Base-by-base conservation (phyloP, 2,113 vertebrate genomes). In the Lamprologus sp. region DNA sequence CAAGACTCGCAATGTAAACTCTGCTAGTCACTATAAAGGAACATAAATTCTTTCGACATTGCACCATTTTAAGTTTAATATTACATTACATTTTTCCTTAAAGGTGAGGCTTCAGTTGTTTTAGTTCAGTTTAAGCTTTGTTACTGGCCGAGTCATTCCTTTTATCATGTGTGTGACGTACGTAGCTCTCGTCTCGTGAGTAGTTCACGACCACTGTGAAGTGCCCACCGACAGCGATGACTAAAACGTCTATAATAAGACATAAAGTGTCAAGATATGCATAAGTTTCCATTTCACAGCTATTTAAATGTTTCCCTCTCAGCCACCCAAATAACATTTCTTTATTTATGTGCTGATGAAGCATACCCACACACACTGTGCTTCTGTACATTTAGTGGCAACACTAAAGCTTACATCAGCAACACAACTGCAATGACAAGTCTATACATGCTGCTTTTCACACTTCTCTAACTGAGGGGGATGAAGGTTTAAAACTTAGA, bases 361-460 rank as follows among this genome's bases (percentile, higher is more conserved):
- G 82, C 63, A 77, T 4, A 81, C 26, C 10, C 37, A 35, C 54
- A 82, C 84, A 79, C 35, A 84, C 53, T 68, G 26, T 13, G 12
- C 37, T 42, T 80, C 63, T 87, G n/a, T 81, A 31, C 15, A 40
- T 89, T 82, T 87, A 70, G 58, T 82, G 55, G 65, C 33, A 90
- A 49, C 5, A 45, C 35, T 87, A 65, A 23, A 56, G 23, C 79
- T n/a, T n/a, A 80, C 83, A 85, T 90, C 87, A 93, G 89, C 82
- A 92, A 77, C 60, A 58, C 53, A 92, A 83, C 35, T 86, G 75
- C 65, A 37, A 35, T 28, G 81, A 58, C 93, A 93, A 75, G 95
- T 90, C 89, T 42, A 60, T 58, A 88, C 95, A 94, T 86, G 92
- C 85, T 80, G 86, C 80, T 77, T 89, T 86, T 91, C 70, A 82